Conservation (phyloP, 2,888 invertebrate species). For the Mylabris sibirica region DNA sequence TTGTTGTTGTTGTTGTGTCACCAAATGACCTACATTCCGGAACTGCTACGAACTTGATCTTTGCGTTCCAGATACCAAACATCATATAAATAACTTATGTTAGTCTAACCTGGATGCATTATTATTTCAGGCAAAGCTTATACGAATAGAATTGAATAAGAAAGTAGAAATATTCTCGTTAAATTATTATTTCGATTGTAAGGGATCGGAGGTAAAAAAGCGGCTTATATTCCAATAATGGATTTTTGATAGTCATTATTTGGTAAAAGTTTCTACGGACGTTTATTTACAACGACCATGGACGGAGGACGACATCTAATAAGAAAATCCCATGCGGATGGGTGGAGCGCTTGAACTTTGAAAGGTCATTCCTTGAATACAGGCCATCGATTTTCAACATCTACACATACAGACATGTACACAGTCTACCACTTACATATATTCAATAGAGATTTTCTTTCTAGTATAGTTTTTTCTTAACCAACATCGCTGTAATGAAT, state of each 20-base stretch:
- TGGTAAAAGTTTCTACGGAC: neutral
- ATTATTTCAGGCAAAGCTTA: neutral
- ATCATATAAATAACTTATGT: slow-evolving; percentile 31
- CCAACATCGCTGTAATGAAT: neutral
- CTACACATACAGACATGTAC: slow-evolving; percentile 22
- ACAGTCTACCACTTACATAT: neutral
- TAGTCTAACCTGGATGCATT: slow-evolving; percentile 11
- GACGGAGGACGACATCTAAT: neutral
- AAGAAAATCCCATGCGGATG: slow-evolving; percentile 8
- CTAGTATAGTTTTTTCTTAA: neutral
- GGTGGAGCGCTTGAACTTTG: slow-evolving; percentile 7
- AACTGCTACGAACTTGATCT: slow-evolving; percentile 37
- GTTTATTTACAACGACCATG: neutral
- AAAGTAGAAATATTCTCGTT: too few species aligned
- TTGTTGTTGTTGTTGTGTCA: slow-evolving; percentile 15
- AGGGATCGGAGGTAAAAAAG: too few species aligned
- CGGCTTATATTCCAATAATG: too few species aligned
- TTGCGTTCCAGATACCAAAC: slow-evolving; percentile 35
- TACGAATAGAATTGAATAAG: too few species aligned
- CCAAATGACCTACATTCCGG: slow-evolving; percentile 37
- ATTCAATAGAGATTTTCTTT: slow-evolving; percentile 8
- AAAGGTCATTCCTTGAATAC: slow-evolving; percentile 35
- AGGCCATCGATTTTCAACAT: slow-evolving; percentile 39
- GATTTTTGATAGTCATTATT: neutral
- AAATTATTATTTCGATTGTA: too few species aligned